These are phyloP conservation scores for Agapornis roseicollis DNA, from an alignment of 2,113 vertebrate species.

Conservation along the genomic window DNA sequence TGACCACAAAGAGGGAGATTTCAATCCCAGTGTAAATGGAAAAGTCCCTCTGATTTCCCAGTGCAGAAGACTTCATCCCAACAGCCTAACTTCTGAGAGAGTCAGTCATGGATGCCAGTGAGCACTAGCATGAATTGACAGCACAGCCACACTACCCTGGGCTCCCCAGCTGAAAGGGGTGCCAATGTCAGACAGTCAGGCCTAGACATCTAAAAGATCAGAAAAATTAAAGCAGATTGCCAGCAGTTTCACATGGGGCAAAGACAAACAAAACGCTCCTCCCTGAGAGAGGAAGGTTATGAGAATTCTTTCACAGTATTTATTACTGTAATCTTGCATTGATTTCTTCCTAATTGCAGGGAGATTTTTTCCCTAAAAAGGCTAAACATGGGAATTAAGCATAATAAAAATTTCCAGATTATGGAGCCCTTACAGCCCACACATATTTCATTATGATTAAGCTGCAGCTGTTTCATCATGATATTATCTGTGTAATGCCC, in stretches of 20 bases:
- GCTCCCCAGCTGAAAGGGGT: not conserved
- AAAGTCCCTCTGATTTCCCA: not conserved
- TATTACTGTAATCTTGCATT: not conserved
- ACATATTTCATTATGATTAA: slow-evolving; percentile 1
- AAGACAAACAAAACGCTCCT: slow-evolving; percentile 9
- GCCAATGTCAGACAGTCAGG: not conserved
- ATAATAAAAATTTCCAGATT: slow-evolving; percentile 24
- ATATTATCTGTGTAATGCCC: slow-evolving; percentile 44
- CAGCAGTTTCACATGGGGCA: not conserved
- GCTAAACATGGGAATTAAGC: slow-evolving; percentile 38
- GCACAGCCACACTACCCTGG: not conserved
- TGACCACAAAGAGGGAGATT: not conserved
- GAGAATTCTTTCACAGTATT: not conserved
- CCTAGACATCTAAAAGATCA: not conserved
- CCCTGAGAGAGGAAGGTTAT: not conserved
- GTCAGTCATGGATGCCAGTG: not conserved
- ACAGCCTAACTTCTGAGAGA: not conserved
- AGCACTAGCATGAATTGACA: not conserved
- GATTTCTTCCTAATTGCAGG: not conserved
- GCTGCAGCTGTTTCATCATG: slow-evolving; percentile 41
- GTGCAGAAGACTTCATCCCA: not conserved
- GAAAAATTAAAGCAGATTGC: slow-evolving; percentile 14
- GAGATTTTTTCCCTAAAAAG: not conserved
- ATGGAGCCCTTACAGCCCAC: slow-evolving; percentile 17
- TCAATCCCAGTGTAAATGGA: not conserved